A percentile compares a stretch with the other conserved stretches of the same genome.
These are phyloP conservation scores for Lampropteryx suffumata DNA, from an alignment of 2,888 invertebrate genomes.

Conservation along the genomic window DNA sequence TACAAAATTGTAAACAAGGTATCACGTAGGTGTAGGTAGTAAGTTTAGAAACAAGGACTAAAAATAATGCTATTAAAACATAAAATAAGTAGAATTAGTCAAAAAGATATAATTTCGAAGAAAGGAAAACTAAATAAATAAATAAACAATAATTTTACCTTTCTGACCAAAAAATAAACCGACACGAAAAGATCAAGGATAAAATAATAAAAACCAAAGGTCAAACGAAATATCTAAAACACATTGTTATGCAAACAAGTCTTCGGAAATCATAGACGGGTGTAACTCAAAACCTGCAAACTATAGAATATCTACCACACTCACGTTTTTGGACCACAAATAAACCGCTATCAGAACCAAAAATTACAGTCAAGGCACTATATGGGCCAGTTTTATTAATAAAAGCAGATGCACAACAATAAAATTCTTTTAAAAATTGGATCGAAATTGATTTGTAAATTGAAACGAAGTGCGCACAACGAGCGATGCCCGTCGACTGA, in stretches of 20 bases:
- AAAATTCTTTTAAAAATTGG: not conserved
- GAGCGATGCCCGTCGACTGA: constrained; percentile 62
- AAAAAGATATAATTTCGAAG: no score
- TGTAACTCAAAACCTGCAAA: constrained; percentile 13
- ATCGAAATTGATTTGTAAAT: constrained; percentile 9
- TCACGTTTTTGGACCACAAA: constrained; percentile 16
- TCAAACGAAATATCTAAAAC: not conserved
- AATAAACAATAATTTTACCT: no score
- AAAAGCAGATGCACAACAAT: not conserved
- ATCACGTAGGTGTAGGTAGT: no score
- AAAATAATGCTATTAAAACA: no score
- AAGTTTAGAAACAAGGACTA: no score
- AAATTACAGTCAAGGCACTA: not conserved
- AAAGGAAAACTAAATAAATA: not conserved
- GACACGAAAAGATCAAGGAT: not conserved
- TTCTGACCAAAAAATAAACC: not conserved
- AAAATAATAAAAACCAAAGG: constrained; percentile 2
- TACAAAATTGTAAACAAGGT: no score
- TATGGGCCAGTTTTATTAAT: not conserved
- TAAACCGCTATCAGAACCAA: constrained; percentile 12
- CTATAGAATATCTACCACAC: constrained; percentile 6
- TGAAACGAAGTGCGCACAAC: constrained; percentile 49
- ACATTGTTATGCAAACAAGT: constrained; percentile 1
- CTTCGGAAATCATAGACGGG: constrained; percentile 7
- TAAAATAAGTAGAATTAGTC: no score